A percentile compares a stretch with the other conserved stretches of the same genome.
These are phyloP conservation scores for Pseudomyrmex concolor DNA, from an alignment of 1,140 invertebrate genomes.

Conservation along the genomic window DNA sequence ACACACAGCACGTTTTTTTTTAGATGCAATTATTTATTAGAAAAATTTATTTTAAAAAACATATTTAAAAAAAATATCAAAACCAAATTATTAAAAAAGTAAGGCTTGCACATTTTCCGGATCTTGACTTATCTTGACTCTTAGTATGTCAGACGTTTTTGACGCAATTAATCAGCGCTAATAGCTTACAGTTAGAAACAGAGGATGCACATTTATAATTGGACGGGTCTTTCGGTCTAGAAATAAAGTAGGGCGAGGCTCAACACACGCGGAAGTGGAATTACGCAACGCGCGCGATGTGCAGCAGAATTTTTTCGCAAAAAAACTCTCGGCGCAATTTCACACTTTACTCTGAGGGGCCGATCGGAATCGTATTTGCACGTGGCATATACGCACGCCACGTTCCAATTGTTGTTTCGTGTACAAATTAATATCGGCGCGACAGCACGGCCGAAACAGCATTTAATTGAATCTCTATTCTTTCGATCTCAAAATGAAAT, in stretches of 20 bases:
- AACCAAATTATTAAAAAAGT: background rate
- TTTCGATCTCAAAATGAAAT: slow-evolving; percentile 44
- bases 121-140: too few species aligned
- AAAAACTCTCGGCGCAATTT: slow-evolving; percentile 20
- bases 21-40: too few species aligned
- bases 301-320: slow-evolving; percentile 4
- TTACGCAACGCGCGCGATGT: slow-evolving; percentile 25
- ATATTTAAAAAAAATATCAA: background rate
- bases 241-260: slow-evolving; percentile 40
- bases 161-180: slow-evolving; percentile 3
- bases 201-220: slow-evolving; percentile 29
- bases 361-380: slow-evolving; percentile 3
- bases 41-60: too few species aligned
- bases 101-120: too few species aligned
- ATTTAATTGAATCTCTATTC: background rate
- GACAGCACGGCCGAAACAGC: background rate
- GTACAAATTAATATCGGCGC: background rate
- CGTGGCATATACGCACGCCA: background rate
- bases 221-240: slow-evolving; percentile 16
- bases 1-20: too few species aligned
- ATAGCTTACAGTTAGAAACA: background rate
- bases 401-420: slow-evolving; percentile 40
- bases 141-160: background rate
- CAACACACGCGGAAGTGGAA: slow-evolving; percentile 29
- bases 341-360: background rate